Evolutionary conservation across 2,113 vertebrate genomes (phyloP), one percentile per base, ranked within the genome.

Genomic region (Oceanites oceanicus): DNA sequence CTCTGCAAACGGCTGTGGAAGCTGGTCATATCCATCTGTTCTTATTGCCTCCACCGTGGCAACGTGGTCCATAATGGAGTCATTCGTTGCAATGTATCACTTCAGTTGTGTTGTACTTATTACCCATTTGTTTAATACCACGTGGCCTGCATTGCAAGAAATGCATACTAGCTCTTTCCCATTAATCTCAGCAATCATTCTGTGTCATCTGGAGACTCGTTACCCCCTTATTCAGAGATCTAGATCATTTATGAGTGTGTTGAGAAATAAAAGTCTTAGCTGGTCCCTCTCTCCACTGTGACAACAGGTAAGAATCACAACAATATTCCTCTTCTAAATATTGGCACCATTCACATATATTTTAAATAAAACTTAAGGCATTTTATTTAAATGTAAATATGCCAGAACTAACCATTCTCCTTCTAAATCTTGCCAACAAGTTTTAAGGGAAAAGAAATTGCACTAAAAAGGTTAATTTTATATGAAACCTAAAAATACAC

Each of bases 11-110:
- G 9, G 21, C 21, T 59, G 27, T 7, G 16, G 32, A 71, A 81
- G 15, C 36, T 38, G 58, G 26, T 47, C 26, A n/a, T 18, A 45
- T 3, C 50, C 45, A 52, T 14, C 47, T 36, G 19, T n/a, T 81
- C 21, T 45, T 59, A 5, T 15, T 86, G 38, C 19, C 23, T 71
- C 38, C 30, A 67, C 56, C 6, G 1, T 4, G 9, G 38, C 66
- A 75, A 67, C 0, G 0, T 13, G 9, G 16, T 19, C 59, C 21
- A 4, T 55, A 70, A 65, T 10, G 10, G 47, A 58, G 29, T 45
- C 2, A 68, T n/a, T 59, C 77, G 19, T 36, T 45, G 53, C 14
- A 70, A 70, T 15, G 13, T 12, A 38, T 58, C 38, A 13, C 15
- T 90, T 83, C 13, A 63, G 15, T 45, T 68, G 30, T 17, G 25